Evolutionary conservation across 2,797 vertebrate genomes (phyloP).

Genomic region (Enoplosus armatus): DNA sequence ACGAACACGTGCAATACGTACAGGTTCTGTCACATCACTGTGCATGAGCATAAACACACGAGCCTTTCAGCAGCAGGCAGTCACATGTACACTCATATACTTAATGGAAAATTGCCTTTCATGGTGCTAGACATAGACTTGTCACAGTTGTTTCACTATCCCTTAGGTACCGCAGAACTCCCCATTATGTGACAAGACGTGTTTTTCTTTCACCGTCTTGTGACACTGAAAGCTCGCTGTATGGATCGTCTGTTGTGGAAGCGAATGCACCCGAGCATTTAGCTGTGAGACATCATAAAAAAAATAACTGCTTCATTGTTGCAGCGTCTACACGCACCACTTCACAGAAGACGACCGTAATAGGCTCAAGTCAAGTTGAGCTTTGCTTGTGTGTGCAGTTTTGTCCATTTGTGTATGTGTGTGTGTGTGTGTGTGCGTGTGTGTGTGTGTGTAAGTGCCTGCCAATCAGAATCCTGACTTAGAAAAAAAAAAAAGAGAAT

Average conservation of each 20-base stretch:
- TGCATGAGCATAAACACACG: conserved; percentile 11
- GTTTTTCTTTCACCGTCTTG: conserved; percentile 9
- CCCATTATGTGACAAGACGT: not conserved
- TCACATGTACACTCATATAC: conserved; percentile 22
- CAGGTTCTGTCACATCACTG: not conserved
- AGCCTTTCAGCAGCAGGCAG: conserved; percentile 2
- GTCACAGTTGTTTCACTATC: conserved; percentile 25
- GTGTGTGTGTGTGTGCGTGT: conserved; percentile 1
- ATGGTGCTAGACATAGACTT: not conserved
- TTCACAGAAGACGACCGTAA: conserved; percentile 41
- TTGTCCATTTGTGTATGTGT: not conserved
- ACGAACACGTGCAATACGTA: not conserved
- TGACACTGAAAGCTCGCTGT: conserved; percentile 20
- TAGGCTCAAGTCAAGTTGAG: conserved; percentile 53
- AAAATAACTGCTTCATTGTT: conserved; percentile 47
- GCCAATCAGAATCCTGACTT: conserved; percentile 63
- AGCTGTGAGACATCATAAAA: conserved; percentile 39
- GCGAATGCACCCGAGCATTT: conserved; percentile 47
- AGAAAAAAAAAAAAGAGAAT: conserved; percentile 19
- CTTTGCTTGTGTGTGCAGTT: conserved; percentile 44
- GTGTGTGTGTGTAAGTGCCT: conserved; percentile 25
- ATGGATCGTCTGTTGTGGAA: conserved; percentile 14
- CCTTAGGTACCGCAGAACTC: not conserved
- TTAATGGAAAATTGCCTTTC: conserved; percentile 17
- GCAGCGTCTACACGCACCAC: conserved; percentile 32